Conservation (phyloP, 2,113 vertebrate species). For the Brachirus orientalis region DNA sequence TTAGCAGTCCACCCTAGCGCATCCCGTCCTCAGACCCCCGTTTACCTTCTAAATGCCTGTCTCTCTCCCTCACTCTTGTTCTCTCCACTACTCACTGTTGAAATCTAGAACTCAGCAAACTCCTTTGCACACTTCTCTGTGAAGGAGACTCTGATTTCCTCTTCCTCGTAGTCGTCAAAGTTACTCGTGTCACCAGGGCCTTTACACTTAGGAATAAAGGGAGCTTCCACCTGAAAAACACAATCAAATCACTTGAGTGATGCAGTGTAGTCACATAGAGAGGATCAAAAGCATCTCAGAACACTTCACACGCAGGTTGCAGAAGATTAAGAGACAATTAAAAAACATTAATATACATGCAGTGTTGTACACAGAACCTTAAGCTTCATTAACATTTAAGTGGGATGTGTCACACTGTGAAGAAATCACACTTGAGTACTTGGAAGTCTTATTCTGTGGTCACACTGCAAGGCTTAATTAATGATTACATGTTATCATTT, state of each 20-base stretch:
- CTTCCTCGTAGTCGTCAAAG: slow-evolving; percentile 95
- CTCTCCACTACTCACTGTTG: slow-evolving; percentile 62
- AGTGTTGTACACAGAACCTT: too few species aligned
- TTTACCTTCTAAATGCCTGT: slow-evolving; percentile 63
- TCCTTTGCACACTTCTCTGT: slow-evolving; percentile 94
- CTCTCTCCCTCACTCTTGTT: slow-evolving; percentile 40
- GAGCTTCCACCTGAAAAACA: slow-evolving; percentile 87
- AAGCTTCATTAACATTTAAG: neutral
- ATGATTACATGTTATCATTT: too few species aligned
- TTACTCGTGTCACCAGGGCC: slow-evolving; percentile 95
- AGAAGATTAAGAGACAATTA: neutral
- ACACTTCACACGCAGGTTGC: neutral
- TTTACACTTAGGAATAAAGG: slow-evolving; percentile 96
- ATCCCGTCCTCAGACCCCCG: slow-evolving; percentile 59
- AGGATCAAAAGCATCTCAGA: neutral
- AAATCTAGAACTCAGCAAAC: slow-evolving; percentile 91
- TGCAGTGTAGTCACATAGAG: neutral
- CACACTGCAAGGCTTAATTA: too few species aligned
- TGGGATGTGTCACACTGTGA: neutral
- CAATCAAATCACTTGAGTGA: slow-evolving; percentile 7
- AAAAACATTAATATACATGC: neutral
- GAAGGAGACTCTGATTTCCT: slow-evolving; percentile 92
- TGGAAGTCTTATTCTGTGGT: too few species aligned
- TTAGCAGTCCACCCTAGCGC: slow-evolving; percentile 74
- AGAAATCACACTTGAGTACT: slow-evolving; percentile 2